Percentiles rank a stretch among this genome's conserved stretches.
Conservation (phyloP, 2,888 invertebrate species). For the Orthonevra nobilis region DNA sequence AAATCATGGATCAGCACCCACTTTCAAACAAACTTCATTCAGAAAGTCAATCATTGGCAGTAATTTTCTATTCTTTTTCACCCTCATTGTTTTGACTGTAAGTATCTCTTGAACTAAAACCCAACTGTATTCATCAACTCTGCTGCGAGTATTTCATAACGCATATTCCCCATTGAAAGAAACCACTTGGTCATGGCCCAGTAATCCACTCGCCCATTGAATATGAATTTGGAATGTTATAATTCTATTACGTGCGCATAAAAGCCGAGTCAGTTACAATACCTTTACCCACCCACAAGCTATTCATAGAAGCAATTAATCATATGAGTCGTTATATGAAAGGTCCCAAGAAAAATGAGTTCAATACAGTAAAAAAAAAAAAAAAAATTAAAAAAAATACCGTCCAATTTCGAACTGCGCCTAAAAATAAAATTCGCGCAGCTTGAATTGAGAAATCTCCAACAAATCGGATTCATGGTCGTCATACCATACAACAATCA, state of each 20-base stretch:
- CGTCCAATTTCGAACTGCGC: background rate
- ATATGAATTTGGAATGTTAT: constrained; percentile 38
- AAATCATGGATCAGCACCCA: too few relatives aligned
- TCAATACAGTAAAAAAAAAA: too few relatives aligned
- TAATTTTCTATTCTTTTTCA: too few relatives aligned
- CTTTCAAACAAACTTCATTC: too few relatives aligned
- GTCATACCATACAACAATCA: constrained; percentile 11
- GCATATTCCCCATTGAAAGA: too few relatives aligned
- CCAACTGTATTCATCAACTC: too few relatives aligned
- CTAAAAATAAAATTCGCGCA: constrained; percentile 10
- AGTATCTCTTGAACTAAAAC: too few relatives aligned
- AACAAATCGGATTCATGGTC: constrained; percentile 39
- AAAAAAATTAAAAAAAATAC: too few relatives aligned
- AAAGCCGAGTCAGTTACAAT: constrained; percentile 2
- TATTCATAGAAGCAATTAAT: constrained; percentile 37
- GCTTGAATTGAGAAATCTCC: background rate
- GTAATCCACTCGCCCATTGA: constrained; percentile 48
- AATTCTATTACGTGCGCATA: constrained; percentile 39
- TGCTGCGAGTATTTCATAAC: too few relatives aligned
- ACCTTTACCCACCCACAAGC: background rate
- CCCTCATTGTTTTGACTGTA: too few relatives aligned
- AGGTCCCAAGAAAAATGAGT: background rate
- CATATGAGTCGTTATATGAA: background rate
- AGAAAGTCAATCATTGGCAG: too few relatives aligned
- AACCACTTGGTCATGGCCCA: constrained; percentile 51